Percentiles rank a stretch among this genome's conserved stretches.
Evolutionary conservation across 2,113 vertebrate species (phyloP).

Genomic region (Ranitomeya imitator): DNA sequence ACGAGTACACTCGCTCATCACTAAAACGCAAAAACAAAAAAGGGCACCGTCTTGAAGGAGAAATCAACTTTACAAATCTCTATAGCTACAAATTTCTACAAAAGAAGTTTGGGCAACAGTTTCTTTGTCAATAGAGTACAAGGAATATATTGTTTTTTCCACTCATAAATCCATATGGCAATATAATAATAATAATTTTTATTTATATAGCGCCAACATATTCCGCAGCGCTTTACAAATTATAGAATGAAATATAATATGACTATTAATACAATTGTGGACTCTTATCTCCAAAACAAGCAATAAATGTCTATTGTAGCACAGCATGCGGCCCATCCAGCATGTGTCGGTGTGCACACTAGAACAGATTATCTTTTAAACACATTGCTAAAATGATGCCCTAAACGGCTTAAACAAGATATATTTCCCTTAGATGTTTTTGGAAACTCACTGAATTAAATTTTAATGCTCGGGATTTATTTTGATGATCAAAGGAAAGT

Average conservation of each 20-base stretch:
- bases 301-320: not conserved
- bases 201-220: too few relatives aligned
- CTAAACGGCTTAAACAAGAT: not conserved
- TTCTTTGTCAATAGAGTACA: not conserved
- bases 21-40: too few relatives aligned
- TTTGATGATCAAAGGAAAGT: conserved; percentile 14
- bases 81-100: too few relatives aligned
- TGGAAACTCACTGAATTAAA: conserved; percentile 11
- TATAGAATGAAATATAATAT: not conserved
- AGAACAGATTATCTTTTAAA: not conserved
- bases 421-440: conserved; percentile 10
- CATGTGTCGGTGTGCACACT: not conserved
- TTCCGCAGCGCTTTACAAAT: too few relatives aligned
- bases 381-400: not conserved
- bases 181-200: too few relatives aligned
- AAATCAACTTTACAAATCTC: too few relatives aligned
- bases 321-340: not conserved
- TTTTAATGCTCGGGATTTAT: conserved; percentile 22
- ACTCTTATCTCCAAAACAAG: not conserved
- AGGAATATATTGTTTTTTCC: not conserved
- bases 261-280: not conserved
- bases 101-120: too few relatives aligned
- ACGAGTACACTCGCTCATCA: too few relatives aligned
- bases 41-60: too few relatives aligned
- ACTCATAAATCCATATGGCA: not conserved